A percentile compares a stretch with the other conserved stretches of the same genome.
These are phyloP conservation scores for Zaprionus inermis DNA, from an alignment of 1,140 invertebrate genomes.

Conservation along the genomic window DNA sequence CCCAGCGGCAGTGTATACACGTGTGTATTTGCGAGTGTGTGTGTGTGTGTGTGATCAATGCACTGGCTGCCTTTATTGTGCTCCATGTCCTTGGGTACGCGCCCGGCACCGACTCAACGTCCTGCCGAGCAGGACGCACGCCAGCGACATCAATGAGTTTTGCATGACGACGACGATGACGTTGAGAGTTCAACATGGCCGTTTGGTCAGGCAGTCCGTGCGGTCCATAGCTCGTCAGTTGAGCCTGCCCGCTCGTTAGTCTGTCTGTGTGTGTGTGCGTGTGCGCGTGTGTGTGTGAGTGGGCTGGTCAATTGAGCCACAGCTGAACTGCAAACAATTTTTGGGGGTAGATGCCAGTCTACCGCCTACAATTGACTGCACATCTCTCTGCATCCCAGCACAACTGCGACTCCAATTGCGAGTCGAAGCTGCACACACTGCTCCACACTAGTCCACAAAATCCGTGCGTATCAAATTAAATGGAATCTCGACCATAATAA, in stretches of 20 bases:
- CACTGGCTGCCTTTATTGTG: slow-evolving; percentile 61
- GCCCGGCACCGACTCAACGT: slow-evolving; percentile 1
- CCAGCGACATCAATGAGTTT: slow-evolving; percentile 81
- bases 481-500: slow-evolving; percentile 76
- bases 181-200: slow-evolving; percentile 54
- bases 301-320: slow-evolving; percentile 73
- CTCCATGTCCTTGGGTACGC: slow-evolving; percentile 64
- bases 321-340: slow-evolving; percentile 80
- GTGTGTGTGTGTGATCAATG: slow-evolving; percentile 66
- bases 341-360: slow-evolving; percentile 28
- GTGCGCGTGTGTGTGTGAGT: slow-evolving; percentile 24
- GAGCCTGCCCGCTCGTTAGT: slow-evolving; percentile 46
- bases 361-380: slow-evolving; percentile 6
- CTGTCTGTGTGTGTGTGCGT: slow-evolving; percentile 11
- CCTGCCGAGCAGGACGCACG: slow-evolving; percentile 44
- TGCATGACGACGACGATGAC: slow-evolving; percentile 68
- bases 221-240: slow-evolving; percentile 38
- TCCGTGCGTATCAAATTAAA: slow-evolving; percentile 78
- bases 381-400: slow-evolving; percentile 3
- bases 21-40: not conserved
- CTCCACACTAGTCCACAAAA: slow-evolving; percentile 55
- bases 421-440: slow-evolving; percentile 10
- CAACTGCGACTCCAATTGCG: slow-evolving; percentile 13
- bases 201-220: slow-evolving; percentile 12
- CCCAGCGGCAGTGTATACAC: not conserved